Evolutionary conservation across 2,797 vertebrate genomes (phyloP), one percentile per base, ranked within the genome.

Genomic region (Caiman crocodilus): DNA sequence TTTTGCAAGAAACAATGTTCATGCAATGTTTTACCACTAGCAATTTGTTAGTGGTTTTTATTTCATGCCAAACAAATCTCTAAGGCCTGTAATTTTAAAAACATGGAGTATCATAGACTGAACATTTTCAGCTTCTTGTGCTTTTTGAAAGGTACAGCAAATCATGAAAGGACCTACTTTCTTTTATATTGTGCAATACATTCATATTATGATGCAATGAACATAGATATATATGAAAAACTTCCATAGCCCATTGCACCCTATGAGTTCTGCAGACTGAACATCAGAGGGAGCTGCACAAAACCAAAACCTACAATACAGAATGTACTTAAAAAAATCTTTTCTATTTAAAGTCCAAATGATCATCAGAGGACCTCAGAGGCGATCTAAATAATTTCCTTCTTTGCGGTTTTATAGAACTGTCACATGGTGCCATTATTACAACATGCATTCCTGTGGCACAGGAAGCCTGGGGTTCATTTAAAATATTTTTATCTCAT

Each of bases 1-100:
- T 98, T 97, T 97, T 97, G 97, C 95, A 98, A 96, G 96, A 97
- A 96, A 96, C 92, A 87, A 93, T 95, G 95, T 97, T 97, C 94
- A 91, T 97, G 94, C 79, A 95, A 95, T 96, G 67, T 95, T 95
- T 95, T 92, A 96, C 96, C 96, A 95, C 95, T 90, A 96, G 93
- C 88, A 95, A 95, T 95, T 97, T 95, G 88, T 97, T 95, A 61
- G 93, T 96, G 97, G 97, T 96, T 98, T 98, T 85, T 58, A 30
- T 87, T 80, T 83, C 86, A 90, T 94, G 96, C 97, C 97, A 97
- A 95, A 92, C 58, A 80, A 87, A 87, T 90, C 94, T 96, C 89
- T 67, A 58, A 94, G 84, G 90, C 67, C 94, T 84, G 12, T 84
- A 89, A 92, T 96, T 97, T 93, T 82, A 97, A 93, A 97, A 96